phyloP scores from a whole-genome alignment of 1,140 invertebrate genomes.

The Aphidius gifuensis region DNA sequence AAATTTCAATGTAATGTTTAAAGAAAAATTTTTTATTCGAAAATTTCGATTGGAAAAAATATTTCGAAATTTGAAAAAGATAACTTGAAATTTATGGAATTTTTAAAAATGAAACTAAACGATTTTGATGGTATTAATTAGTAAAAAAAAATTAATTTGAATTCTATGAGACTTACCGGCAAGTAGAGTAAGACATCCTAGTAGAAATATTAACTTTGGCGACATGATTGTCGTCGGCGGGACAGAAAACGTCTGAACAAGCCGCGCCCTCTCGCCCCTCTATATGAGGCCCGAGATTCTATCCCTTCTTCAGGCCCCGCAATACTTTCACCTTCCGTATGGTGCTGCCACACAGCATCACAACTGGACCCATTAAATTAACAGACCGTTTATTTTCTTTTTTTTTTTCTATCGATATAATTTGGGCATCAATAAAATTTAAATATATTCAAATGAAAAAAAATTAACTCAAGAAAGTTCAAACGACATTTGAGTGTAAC shows the following conservation, averaged over 20 bases:
- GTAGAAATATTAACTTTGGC: conserved; percentile 48
- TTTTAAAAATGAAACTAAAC: not conserved
- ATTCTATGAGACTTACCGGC: conserved; percentile 45
- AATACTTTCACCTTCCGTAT: conserved; percentile 52
- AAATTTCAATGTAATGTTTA: no score
- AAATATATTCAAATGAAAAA: no score
- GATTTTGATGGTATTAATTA: not conserved
- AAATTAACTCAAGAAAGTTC: no score
- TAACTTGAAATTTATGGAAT: not conserved
- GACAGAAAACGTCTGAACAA: conserved; percentile 54
- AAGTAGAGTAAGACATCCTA: conserved; percentile 47
- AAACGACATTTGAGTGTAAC: no score
- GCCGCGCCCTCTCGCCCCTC: conserved; percentile 56
- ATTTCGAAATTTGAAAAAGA: not conserved
- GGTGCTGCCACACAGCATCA: conserved; percentile 49
- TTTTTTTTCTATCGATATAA: not conserved
- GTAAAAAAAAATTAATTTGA: not conserved
- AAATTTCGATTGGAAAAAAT: not conserved
- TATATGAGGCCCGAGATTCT: conserved; percentile 55
- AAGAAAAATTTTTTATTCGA: not conserved
- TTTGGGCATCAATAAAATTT: no score
- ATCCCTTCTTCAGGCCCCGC: conserved; percentile 36
- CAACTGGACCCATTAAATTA: conserved; percentile 6
- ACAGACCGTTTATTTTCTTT: conserved; percentile 10
- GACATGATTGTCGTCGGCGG: conserved; percentile 50